Evolutionary conservation across 2,797 vertebrate species (phyloP).

Genomic region (Lutra lutra): DNA sequence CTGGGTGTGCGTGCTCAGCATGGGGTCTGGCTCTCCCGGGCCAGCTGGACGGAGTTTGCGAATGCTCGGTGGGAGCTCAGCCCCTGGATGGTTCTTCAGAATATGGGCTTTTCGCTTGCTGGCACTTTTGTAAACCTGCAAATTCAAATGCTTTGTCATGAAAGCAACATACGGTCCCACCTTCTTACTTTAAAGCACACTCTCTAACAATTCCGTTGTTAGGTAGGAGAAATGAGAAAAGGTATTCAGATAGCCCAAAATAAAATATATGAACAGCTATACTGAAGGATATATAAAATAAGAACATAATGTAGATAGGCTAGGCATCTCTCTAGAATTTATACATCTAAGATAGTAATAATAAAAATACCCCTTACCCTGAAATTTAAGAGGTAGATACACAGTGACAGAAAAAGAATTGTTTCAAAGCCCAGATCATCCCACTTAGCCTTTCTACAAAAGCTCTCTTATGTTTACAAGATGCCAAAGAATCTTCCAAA

Average conservation of each 20-base stretch:
- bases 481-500: not conserved
- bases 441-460: not conserved
- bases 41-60: conserved; percentile 96
- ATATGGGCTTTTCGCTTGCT: conserved; percentile 99
- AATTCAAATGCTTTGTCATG: not conserved
- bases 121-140: conserved; percentile 98
- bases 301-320: not conserved
- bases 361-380: not conserved
- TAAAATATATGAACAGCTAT: not conserved
- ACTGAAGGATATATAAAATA: not conserved
- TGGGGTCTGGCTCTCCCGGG: conserved; percentile 97
- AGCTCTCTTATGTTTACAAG: not conserved
- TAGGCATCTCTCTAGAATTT: not conserved
- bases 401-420: not conserved
- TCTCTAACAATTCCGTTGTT: not conserved
- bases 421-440: not conserved
- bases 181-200: conserved; percentile 13
- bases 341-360: not conserved
- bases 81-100: conserved; percentile 98
- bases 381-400: not conserved
- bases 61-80: conserved; percentile 97
- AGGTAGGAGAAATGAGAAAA: not conserved
- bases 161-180: not conserved
- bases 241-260: not conserved
- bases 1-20: conserved; percentile 99